phyloP scores from a whole-genome alignment of 2,888 invertebrate species.

The Drosophila neotestacea region DNA sequence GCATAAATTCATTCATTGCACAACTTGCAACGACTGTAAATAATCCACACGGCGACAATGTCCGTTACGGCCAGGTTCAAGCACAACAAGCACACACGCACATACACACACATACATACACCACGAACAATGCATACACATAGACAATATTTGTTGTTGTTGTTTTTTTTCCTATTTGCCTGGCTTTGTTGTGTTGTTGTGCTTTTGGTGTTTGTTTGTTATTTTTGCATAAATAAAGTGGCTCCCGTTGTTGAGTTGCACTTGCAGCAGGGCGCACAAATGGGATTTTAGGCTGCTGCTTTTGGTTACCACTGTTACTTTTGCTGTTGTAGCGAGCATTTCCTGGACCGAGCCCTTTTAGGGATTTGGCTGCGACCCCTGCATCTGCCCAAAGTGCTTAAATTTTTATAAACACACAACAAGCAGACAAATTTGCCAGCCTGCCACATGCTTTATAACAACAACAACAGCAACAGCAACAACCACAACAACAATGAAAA shows the following conservation, averaged over 20 bases:
- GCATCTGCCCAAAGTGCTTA: slow-evolving; percentile 72
- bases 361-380: slow-evolving; percentile 57
- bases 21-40: slow-evolving; percentile 79
- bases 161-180: slow-evolving; percentile 8
- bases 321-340: slow-evolving; percentile 2
- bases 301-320: slow-evolving; percentile 28
- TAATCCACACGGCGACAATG: slow-evolving; percentile 80
- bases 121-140: slow-evolving; percentile 18
- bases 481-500: slow-evolving; percentile 4
- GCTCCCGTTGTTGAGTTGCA: slow-evolving; percentile 34
- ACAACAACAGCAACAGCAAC: slow-evolving; percentile 5
- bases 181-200: slow-evolving; percentile 56
- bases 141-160: slow-evolving; percentile 10
- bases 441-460: slow-evolving; percentile 54
- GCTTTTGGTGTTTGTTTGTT: slow-evolving; percentile 65
- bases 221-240: slow-evolving; percentile 80
- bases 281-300: slow-evolving; percentile 72
- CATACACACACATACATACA: slow-evolving; percentile 18
- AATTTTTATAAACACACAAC: slow-evolving; percentile 77
- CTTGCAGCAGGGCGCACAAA: slow-evolving; percentile 58
- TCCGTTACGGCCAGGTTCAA: slow-evolving; percentile 54
- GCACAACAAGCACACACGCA: slow-evolving; percentile 23
- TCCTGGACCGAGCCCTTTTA: slow-evolving; percentile 48
- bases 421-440: slow-evolving; percentile 74
- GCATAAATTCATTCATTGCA: slow-evolving; percentile 81